Percentiles rank a stretch among this genome's conserved stretches.
Conservation (phyloP, 2,113 vertebrate genomes). For the Bos javanicus region DNA sequence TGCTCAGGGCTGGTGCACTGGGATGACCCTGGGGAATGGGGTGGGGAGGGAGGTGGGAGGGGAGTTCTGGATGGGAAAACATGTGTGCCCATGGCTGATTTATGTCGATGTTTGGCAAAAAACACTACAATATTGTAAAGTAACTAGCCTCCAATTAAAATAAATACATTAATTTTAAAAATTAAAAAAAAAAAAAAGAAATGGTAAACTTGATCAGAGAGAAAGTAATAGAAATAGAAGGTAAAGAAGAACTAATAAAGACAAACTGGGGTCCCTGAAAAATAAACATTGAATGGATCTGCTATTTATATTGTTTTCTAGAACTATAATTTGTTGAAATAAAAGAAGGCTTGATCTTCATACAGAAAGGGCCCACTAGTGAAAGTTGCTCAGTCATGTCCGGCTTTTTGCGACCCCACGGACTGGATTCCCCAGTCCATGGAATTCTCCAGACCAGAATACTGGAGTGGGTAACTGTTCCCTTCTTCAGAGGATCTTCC, state of each 20-base stretch:
- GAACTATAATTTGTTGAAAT: constrained; percentile 6
- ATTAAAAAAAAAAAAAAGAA: not conserved
- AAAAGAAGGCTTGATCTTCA: not conserved
- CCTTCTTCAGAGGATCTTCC: not conserved
- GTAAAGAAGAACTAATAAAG: constrained; percentile 4
- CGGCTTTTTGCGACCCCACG: not conserved
- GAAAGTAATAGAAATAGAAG: not conserved
- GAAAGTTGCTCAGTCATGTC: not conserved
- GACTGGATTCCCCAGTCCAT: not conserved
- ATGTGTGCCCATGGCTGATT: not conserved
- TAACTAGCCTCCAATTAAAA: not conserved
- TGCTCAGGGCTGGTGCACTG: not conserved
- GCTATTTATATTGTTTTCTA: not conserved
- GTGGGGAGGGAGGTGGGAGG: not conserved
- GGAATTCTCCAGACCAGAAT: not conserved
- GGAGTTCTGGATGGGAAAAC: not conserved
- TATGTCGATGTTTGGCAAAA: not conserved
- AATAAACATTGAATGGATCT: not conserved
- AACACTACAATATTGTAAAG: not conserved
- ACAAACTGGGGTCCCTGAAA: not conserved
- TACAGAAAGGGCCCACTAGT: not conserved
- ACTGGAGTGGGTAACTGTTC: not conserved
- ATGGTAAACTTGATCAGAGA: not conserved
- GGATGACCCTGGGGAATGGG: not conserved
- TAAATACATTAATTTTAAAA: too few relatives aligned